A percentile compares a stretch with the other conserved stretches of the same genome.
phyloP scores from a whole-genome alignment of 1,140 invertebrate species.

The Drosophila hydei region DNA sequence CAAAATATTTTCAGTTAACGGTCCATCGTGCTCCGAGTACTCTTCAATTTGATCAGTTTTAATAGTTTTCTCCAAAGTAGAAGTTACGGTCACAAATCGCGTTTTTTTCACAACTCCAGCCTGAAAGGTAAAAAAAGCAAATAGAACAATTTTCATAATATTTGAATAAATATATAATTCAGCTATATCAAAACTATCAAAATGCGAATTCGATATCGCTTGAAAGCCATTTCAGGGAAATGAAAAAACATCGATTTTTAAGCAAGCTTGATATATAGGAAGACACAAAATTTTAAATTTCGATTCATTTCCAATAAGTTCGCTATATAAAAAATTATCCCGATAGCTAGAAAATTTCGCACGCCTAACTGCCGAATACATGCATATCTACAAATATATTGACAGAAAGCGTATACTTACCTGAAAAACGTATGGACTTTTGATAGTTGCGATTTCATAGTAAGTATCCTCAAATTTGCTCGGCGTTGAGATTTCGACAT shows the following conservation, averaged over 20 bases:
- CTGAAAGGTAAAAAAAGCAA: constrained; percentile 84
- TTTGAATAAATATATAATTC: background rate
- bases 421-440: constrained; percentile 94
- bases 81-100: constrained; percentile 92
- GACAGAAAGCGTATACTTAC: constrained; percentile 83
- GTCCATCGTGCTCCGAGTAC: constrained; percentile 86
- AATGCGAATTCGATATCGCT: no score
- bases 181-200: no score
- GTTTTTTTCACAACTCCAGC: constrained; percentile 94
- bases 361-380: no score
- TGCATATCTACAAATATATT: no score
- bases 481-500: constrained; percentile 93
- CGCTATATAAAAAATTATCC: no score
- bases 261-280: no score
- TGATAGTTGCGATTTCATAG: constrained; percentile 94
- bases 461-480: constrained; percentile 92
- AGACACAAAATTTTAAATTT: no score
- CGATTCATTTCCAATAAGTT: no score
- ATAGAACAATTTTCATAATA: background rate
- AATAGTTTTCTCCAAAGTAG: constrained; percentile 91
- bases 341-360: no score
- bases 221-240: no score
- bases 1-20: constrained; percentile 93
- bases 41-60: constrained; percentile 86
- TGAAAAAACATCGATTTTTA: no score